Percentiles rank a stretch among this genome's conserved stretches.
phyloP scores from a whole-genome alignment of 2,797 vertebrate species.

The Carcharodon carcharias region DNA sequence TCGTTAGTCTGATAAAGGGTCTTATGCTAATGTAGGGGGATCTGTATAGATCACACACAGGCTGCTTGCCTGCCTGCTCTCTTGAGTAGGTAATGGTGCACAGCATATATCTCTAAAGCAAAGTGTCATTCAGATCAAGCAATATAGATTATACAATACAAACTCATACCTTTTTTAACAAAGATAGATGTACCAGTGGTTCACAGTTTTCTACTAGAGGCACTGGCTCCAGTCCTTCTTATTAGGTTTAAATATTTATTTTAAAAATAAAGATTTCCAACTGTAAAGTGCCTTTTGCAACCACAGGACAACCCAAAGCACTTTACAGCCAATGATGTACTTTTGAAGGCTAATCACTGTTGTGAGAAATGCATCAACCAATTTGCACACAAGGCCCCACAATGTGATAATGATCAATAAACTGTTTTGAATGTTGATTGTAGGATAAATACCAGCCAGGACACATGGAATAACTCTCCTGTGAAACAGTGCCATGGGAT shows the following conservation, averaged over 20 bases:
- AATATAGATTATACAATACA: conserved; percentile 6
- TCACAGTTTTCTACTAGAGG: not conserved
- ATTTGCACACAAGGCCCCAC: not conserved
- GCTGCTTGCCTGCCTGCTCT: conserved; percentile 3
- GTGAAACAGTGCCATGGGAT: not conserved
- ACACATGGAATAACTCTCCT: not conserved
- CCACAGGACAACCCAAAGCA: not conserved
- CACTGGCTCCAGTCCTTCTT: not conserved
- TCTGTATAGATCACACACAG: conserved; percentile 5
- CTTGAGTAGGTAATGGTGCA: conserved; percentile 10
- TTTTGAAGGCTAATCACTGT: not conserved
- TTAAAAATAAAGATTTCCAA: not conserved
- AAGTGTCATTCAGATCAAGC: not conserved
- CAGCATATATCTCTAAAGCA: not conserved
- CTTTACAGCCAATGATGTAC: not conserved
- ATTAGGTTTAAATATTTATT: not conserved
- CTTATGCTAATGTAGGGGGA: not conserved
- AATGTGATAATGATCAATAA: not conserved
- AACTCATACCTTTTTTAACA: not conserved
- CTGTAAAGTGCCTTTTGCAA: not conserved
- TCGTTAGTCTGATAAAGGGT: conserved; percentile 25
- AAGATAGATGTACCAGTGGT: not conserved
- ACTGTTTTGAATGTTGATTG: not conserved
- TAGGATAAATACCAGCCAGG: not conserved
- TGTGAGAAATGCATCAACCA: not conserved